These are phyloP conservation scores for Amphimallon solstitiale DNA, from an alignment of 2,888 invertebrate species.

Conservation along the genomic window DNA sequence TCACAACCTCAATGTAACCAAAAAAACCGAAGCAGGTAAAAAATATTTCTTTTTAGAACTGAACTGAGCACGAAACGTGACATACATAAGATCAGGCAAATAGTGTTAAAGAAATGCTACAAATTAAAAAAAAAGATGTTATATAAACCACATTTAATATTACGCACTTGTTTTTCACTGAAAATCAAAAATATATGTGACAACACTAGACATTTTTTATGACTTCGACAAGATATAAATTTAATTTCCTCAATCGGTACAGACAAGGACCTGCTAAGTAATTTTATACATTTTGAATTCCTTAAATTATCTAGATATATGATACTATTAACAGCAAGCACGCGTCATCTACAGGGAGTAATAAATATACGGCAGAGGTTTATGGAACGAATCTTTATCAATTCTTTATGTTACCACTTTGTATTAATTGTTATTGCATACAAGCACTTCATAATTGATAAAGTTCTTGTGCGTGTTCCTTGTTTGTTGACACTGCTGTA, in stretches of 20 bases:
- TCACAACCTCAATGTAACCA: too few relatives aligned
- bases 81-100: too few relatives aligned
- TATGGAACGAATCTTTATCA: slow-evolving; percentile 45
- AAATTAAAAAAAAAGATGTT: too few relatives aligned
- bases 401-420: slow-evolving; percentile 42
- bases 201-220: neutral
- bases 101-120: too few relatives aligned
- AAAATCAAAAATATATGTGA: slow-evolving; percentile 3
- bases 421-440: slow-evolving; percentile 40
- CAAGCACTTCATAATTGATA: slow-evolving; percentile 38
- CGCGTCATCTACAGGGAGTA: slow-evolving; percentile 49
- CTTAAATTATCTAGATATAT: slow-evolving; percentile 49
- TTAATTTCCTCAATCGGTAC: slow-evolving; percentile 19
- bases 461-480: slow-evolving; percentile 25
- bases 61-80: too few relatives aligned
- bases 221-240: slow-evolving; percentile 17
- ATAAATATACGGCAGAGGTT: slow-evolving; percentile 46
- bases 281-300: slow-evolving; percentile 49
- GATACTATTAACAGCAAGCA: slow-evolving; percentile 50
- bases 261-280: slow-evolving; percentile 42
- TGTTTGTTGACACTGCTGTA: slow-evolving; percentile 22
- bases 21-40: too few relatives aligned
- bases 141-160: too few relatives aligned
- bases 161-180: neutral
- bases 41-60: too few relatives aligned